Evolutionary conservation across 2,888 invertebrate species (phyloP), one percentile per base, ranked within the genome.

Genomic region (Ypsolopha sequella): DNA sequence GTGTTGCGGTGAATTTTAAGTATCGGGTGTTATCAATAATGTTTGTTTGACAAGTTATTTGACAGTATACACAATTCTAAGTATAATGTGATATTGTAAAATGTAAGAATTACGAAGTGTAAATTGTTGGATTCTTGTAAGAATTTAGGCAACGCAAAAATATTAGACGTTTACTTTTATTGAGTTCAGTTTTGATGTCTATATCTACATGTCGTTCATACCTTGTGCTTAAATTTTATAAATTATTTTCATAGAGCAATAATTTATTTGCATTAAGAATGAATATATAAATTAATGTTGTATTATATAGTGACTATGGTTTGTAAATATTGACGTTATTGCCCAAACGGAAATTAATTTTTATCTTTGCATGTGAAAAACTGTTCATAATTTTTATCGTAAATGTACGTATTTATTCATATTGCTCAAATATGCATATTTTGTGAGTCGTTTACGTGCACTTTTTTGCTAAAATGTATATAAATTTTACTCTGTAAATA

Each of bases 341-440:
- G 36, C 10, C 11, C 11, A 36, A 35, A 11, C 2, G n/a, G 7
- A 47, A 36, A 11, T 41, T 41, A 8, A 4, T 48, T 39, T 48
- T 39, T n/a, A 41, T 39, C 4, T 48, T 48, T 48, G 48, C 48
- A n/a, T 48, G 9, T 48, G 14, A n/a, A 8, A 35, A 46, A n/a
- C 10, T 39, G 14, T 24, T 38, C 24, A 36, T 48, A 39, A 48
- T 48, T 39, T 48, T 51, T n/a, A 46, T 24, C n/a, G 36, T 52
- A 46, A 55, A 33, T 52, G 51, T 49, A 82, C 80, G 80, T 74
- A 78, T 73, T 76, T 63, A 77, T 79, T 79, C 68, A 73, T 84
- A 81, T 82, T 85, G 85, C 85, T 85, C 85, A 85, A 85, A 84
- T n/a, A n/a, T 80, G 84, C 80, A 82, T 85, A 85, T 85, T 85